Conservation (phyloP, 1,140 invertebrate genomes). For the Centruroides sculpturatus region DNA sequence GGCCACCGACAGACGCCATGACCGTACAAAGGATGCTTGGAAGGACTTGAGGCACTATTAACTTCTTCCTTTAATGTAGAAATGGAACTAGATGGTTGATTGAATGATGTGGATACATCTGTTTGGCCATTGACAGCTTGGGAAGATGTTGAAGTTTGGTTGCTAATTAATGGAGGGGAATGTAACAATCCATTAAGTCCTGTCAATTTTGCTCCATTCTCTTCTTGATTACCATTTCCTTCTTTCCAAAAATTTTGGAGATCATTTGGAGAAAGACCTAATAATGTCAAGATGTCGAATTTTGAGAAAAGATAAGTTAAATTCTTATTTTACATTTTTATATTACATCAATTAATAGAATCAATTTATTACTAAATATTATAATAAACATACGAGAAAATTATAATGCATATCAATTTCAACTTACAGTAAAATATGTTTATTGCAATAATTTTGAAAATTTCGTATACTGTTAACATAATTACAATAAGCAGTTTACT, state of each 20-base stretch:
- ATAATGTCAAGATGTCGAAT: no score
- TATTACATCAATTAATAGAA: no score
- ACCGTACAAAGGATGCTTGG: constrained; percentile 46
- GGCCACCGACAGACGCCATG: constrained; percentile 95
- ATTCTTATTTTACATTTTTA: no score
- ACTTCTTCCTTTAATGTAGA: constrained; percentile 10
- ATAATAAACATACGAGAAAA: no score
- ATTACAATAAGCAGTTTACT: no score
- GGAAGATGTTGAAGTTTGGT: neutral
- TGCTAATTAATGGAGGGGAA: neutral
- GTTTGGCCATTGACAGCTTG: neutral
- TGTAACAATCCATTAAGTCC: constrained; percentile 8
- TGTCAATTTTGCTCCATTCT: neutral
- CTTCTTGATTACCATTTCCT: neutral
- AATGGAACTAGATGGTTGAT: constrained; percentile 6
- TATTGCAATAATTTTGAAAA: no score
- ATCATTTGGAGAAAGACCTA: constrained; percentile 4
- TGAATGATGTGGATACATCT: neutral
- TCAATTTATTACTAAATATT: no score
- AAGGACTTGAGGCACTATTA: constrained; percentile 1
- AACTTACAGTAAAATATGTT: no score
- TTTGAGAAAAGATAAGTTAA: no score
- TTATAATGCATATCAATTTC: no score
- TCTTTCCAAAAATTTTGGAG: constrained; percentile 9
- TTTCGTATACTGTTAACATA: no score